Conservation (phyloP, 2,113 vertebrate genomes). For the Eurystomus gularis region DNA sequence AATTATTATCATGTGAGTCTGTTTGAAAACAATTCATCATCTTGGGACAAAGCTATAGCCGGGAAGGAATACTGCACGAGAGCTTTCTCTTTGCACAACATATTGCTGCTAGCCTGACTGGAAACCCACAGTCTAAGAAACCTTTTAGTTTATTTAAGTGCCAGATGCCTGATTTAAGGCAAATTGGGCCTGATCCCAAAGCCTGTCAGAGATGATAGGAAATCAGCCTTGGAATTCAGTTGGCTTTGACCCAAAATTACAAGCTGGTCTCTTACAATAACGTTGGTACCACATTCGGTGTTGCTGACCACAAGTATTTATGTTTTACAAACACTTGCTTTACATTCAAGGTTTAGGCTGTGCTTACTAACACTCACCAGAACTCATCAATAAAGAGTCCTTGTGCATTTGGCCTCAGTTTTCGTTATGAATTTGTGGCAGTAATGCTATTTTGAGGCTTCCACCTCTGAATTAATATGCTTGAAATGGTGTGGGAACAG, state of each 20-base stretch:
- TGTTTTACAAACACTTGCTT: not conserved
- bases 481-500: not conserved
- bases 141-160: slow-evolving; percentile 15
- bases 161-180: slow-evolving; percentile 36
- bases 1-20: not conserved
- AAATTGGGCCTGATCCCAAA: slow-evolving; percentile 32
- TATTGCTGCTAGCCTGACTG: not conserved
- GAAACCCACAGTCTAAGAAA: not conserved
- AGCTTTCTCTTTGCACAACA: not conserved
- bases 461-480: not conserved
- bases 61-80: not conserved
- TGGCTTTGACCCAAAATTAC: not conserved
- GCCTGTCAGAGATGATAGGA: not conserved
- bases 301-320: not conserved
- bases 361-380: not conserved
- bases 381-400: not conserved
- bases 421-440: not conserved
- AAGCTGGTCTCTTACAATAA: not conserved
- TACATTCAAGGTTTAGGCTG: not conserved
- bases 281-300: not conserved
- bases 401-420: not conserved
- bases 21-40: slow-evolving; percentile 12
- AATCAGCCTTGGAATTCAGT: slow-evolving; percentile 12
- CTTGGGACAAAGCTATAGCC: not conserved
- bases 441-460: not conserved